A percentile compares a stretch with the other conserved stretches of the same genome.
phyloP scores from a whole-genome alignment of 92 coral and sea anemone genomes.

The Heliopora coerulea region DNA sequence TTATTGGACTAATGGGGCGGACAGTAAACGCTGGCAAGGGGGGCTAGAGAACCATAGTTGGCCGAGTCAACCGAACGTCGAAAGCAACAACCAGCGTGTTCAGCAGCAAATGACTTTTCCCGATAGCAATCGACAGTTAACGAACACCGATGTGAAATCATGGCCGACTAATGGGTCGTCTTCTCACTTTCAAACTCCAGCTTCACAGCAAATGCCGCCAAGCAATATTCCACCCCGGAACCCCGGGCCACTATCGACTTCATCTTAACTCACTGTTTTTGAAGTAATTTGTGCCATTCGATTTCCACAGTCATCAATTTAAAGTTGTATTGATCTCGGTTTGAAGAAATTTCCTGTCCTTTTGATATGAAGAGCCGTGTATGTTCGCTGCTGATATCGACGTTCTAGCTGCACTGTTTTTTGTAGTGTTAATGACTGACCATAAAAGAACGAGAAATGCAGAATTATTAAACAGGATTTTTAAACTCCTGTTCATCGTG shows the following conservation, averaged over 20 bases:
- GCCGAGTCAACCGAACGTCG: neutral
- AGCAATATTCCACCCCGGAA: conserved; percentile 18
- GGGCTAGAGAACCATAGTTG: conserved; percentile 20
- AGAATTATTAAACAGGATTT: conserved; percentile 4
- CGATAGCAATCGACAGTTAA: conserved; percentile 20
- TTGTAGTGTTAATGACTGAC: too few relatives aligned
- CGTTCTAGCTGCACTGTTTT: too few relatives aligned
- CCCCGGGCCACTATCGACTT: conserved; percentile 1
- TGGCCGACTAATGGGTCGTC: conserved; percentile 32
- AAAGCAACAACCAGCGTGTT: conserved; percentile 12
- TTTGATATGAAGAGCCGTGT: too few relatives aligned
- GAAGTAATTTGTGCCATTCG: neutral
- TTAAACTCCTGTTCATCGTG: conserved; percentile 8
- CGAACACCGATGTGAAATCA: conserved; percentile 22
- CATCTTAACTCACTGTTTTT: neutral
- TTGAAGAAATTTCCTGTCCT: neutral
- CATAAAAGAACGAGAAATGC: neutral
- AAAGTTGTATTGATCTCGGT: neutral
- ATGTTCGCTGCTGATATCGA: too few relatives aligned
- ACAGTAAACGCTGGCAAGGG: conserved; percentile 26
- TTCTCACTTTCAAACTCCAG: conserved; percentile 13
- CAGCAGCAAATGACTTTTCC: conserved; percentile 21
- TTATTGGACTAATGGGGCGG: conserved; percentile 37
- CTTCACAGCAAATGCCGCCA: conserved; percentile 24
- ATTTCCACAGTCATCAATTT: neutral